These are phyloP conservation scores for Octonoba sinensis DNA, from an alignment of 2,888 invertebrate genomes.

Conservation along the genomic window DNA sequence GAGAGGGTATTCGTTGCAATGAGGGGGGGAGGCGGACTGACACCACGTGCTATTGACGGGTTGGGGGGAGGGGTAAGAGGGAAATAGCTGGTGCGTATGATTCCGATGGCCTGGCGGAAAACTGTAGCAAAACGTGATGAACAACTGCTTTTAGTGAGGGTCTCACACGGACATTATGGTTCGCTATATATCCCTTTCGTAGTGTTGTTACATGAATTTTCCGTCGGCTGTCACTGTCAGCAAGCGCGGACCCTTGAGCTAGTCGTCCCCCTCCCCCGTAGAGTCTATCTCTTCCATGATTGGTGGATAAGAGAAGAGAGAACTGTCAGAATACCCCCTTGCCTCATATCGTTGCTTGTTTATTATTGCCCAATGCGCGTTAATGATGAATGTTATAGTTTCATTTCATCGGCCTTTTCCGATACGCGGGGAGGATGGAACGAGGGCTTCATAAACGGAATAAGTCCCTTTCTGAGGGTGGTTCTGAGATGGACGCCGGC, in stretches of 20 bases:
- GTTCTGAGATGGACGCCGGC: conserved; percentile 6
- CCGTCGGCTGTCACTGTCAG: conserved; percentile 57
- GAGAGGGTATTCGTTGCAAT: not conserved
- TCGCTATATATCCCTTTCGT: conserved; percentile 16
- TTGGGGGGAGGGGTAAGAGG: conserved; percentile 10
- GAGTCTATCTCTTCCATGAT: conserved; percentile 47
- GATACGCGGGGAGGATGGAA: conserved; percentile 3
- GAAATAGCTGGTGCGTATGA: conserved; percentile 37
- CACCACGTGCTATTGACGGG: conserved; percentile 53
- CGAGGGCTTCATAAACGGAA: not conserved
- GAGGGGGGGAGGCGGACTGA: conserved; percentile 6
- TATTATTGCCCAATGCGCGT: conserved; percentile 62
- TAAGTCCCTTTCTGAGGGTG: not conserved
- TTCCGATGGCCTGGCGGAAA: conserved; percentile 12
- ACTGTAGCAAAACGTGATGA: conserved; percentile 55
- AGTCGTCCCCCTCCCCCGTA: conserved; percentile 11
- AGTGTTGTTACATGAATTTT: conserved; percentile 59
- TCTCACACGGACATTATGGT: conserved; percentile 47
- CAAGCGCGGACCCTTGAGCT: conserved; percentile 1
- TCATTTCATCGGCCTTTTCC: conserved; percentile 41
- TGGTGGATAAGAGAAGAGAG: conserved; percentile 43
- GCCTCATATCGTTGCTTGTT: conserved; percentile 42
- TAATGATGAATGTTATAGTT: conserved; percentile 62
- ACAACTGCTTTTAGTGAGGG: conserved; percentile 23
- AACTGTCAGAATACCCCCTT: conserved; percentile 36